A percentile compares a stretch with the other conserved stretches of the same genome.
Conservation (phyloP, 2,797 vertebrate species). For the Ptychadena robeensis region DNA sequence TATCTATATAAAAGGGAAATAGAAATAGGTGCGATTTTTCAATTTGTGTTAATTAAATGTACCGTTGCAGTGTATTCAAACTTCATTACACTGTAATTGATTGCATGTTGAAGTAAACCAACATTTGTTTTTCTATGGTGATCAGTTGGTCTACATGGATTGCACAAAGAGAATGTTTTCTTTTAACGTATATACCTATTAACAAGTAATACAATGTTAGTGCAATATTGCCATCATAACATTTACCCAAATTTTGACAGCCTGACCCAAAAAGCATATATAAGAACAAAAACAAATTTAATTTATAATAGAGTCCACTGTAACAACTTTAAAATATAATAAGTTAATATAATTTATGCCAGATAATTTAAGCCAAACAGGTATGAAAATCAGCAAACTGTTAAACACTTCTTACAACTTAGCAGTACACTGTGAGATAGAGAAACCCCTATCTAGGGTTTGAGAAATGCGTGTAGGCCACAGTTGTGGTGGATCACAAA, state of each 20-base stretch:
- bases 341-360: constrained; percentile 1
- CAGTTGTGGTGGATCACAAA: constrained; percentile 71
- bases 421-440: constrained; percentile 49
- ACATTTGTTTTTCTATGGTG: background rate
- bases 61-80: too few relatives aligned
- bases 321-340: constrained; percentile 31
- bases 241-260: background rate
- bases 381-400: constrained; percentile 30
- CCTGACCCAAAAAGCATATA: background rate
- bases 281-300: constrained; percentile 4
- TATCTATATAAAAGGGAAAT: too few relatives aligned
- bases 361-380: constrained; percentile 30
- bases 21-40: too few relatives aligned
- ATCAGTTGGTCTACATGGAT: background rate
- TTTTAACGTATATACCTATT: background rate
- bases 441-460: constrained; percentile 65
- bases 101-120: too few relatives aligned
- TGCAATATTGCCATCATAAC: constrained; percentile 15
- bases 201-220: constrained; percentile 3
- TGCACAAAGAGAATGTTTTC: background rate
- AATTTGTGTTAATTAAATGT: too few relatives aligned
- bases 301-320: constrained; percentile 11
- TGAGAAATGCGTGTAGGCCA: constrained; percentile 74
- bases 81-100: background rate
- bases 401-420: constrained; percentile 55